Evolutionary conservation across 2,113 vertebrate species (phyloP), one percentile per base, ranked within the genome.

Genomic region (Labeo rohita): DNA sequence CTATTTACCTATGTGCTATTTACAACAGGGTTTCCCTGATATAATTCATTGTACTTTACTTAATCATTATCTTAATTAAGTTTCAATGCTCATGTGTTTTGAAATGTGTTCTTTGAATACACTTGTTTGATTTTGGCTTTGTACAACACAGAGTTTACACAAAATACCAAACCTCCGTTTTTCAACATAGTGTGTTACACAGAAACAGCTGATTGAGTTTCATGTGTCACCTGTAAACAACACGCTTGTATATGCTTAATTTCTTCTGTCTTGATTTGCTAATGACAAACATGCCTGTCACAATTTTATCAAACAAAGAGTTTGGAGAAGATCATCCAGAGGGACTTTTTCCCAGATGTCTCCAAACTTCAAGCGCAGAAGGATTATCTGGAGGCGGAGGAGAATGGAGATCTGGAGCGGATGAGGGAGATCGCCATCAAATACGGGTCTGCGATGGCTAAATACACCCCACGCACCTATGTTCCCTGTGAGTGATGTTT

Each of bases 401-500:
- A 99, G 89, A 97, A 73, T 0, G 98, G 98, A 1, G 98, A 99
- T 88, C 92, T 99, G 49, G 96, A 96, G 89, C 96, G 96, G 50
- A 99, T 99, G 98, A 96, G 98, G 13, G 96, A 98, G 87, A 99
- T 99, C 0, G 96, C 98, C 23, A 98, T 99, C 86, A 96, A 96
- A 90, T 99, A 96, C 85, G 98, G 98, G 7, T 97, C 97, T 1
- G 96, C 96, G 0, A 88, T 98, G 91, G 92, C 92, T 15, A 98
- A 94, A 87, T 94, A 95, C 2, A 97, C 97, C 0, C 95, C 95
- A 4, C 96, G 95, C 45, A 95, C 96, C 0, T 94, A 96, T 18
- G 96, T 91, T 0, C 97, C 98, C 4, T 97, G 98, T 99, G 92
- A 96, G 97, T 83, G 6, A 34, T 5, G 49, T 8, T 11, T 16